Evolutionary conservation across 2,113 vertebrate species (phyloP).

Genomic region (Gopherus evgoodei): DNA sequence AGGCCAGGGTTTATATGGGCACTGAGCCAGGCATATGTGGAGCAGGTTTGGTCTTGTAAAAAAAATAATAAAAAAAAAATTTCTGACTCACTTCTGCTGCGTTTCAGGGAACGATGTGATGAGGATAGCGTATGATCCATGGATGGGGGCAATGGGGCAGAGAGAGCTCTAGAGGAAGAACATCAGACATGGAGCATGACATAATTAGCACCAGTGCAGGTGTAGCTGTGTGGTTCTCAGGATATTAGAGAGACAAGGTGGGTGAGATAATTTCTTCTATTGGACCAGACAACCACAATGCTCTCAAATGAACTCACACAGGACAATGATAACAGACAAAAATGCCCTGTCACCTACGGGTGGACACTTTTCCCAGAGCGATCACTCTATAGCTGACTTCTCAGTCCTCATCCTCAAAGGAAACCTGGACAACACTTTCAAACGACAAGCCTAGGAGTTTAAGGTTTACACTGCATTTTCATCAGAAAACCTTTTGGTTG

Average conservation of each 20-base stretch:
- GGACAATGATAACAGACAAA: not conserved
- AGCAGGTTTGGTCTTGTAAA: not conserved
- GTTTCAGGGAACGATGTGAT: not conserved
- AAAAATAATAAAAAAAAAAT: not conserved
- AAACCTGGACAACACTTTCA: not conserved
- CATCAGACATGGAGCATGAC: not conserved
- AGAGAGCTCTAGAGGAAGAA: not conserved
- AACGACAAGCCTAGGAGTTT: not conserved
- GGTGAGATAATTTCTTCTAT: not conserved
- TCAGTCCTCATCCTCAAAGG: not conserved
- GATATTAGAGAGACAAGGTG: not conserved
- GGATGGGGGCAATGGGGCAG: not conserved
- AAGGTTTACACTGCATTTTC: too few species aligned
- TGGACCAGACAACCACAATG: not conserved
- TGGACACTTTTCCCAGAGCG: not conserved
- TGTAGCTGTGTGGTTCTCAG: not conserved
- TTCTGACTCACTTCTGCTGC: not conserved
- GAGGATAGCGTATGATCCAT: not conserved
- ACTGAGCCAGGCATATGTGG: not conserved
- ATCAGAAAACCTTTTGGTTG: too few species aligned
- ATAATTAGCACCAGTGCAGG: not conserved
- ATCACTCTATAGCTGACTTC: not conserved
- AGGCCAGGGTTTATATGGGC: not conserved
- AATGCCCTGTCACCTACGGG: not conserved
- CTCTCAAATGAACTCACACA: not conserved